Conservation (phyloP, 2,113 vertebrate species). For the Hyaena hyaena region DNA sequence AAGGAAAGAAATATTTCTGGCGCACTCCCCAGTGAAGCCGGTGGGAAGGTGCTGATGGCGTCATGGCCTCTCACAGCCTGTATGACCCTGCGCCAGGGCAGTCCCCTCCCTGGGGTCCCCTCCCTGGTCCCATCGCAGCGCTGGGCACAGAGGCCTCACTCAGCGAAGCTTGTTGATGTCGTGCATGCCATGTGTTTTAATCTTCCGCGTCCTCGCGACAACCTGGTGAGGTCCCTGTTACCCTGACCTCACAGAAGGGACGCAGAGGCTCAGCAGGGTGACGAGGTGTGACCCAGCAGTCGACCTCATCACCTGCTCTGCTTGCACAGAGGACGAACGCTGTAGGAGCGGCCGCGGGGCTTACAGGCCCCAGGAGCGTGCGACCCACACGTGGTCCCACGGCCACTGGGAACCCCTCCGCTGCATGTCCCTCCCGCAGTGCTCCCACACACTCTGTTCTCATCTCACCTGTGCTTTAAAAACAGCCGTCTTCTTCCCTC, state of each 20-base stretch:
- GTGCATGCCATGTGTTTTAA: background rate
- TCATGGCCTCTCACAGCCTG: accelerated
- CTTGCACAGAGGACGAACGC: background rate
- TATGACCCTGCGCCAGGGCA: background rate
- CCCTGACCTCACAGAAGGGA: background rate
- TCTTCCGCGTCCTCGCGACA: background rate
- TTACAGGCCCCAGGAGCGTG: accelerated
- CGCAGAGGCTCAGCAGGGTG: background rate
- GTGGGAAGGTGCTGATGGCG: accelerated
- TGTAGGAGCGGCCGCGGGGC: background rate
- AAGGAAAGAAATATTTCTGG: background rate
- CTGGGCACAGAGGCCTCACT: background rate
- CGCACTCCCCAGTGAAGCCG: background rate
- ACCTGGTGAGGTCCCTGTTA: background rate
- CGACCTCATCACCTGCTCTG: background rate
- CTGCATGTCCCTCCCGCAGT: background rate
- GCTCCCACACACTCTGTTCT: background rate
- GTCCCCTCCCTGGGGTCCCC: background rate
- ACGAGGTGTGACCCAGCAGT: background rate
- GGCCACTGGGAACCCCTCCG: background rate
- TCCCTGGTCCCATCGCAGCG: no score
- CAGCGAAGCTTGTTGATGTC: background rate
- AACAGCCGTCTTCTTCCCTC: background rate
- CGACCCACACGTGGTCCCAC: background rate
- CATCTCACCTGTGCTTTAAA: background rate